Evolutionary conservation across 2,797 vertebrate genomes (phyloP).

Genomic region (Sebastes matsubarae): DNA sequence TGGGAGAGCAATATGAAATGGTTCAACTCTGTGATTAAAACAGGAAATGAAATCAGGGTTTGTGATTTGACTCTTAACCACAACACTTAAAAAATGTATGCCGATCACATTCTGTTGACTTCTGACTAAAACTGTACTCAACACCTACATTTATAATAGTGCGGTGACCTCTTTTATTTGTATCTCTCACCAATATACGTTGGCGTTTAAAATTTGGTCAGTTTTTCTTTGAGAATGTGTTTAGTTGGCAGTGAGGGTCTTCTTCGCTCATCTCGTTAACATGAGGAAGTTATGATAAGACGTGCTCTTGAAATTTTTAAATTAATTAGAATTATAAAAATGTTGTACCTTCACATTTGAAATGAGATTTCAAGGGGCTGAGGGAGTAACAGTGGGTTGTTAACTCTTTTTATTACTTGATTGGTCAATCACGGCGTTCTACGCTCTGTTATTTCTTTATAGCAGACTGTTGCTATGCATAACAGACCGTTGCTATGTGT

Average conservation of each 20-base stretch:
- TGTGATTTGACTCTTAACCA: conserved; percentile 48
- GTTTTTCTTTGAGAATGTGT: background rate
- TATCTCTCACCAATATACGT: conserved; percentile 10
- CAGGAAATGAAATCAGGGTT: conserved; percentile 61
- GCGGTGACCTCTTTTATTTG: background rate
- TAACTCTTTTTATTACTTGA: background rate
- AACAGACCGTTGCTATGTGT: too few species aligned
- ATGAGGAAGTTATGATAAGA: background rate
- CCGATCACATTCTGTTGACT: conserved; percentile 8
- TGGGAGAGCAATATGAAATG: conserved; percentile 67
- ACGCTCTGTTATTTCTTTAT: too few species aligned
- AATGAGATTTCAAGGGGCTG: background rate
- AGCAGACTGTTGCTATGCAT: too few species aligned
- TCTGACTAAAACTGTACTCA: conserved; percentile 5
- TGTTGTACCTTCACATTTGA: background rate
- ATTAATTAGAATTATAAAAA: conserved; percentile 4
- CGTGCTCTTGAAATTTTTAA: background rate
- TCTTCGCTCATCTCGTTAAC: background rate
- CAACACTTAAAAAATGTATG: conserved; percentile 26
- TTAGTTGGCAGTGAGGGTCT: conserved; percentile 17
- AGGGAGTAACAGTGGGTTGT: background rate
- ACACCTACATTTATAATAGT: conserved; percentile 14
- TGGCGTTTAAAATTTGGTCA: background rate
- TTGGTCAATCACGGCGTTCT: too few species aligned
- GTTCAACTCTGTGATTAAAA: conserved; percentile 64